Evolutionary conservation across 2,113 vertebrate species (phyloP).

Genomic region (Clinocottus analis): DNA sequence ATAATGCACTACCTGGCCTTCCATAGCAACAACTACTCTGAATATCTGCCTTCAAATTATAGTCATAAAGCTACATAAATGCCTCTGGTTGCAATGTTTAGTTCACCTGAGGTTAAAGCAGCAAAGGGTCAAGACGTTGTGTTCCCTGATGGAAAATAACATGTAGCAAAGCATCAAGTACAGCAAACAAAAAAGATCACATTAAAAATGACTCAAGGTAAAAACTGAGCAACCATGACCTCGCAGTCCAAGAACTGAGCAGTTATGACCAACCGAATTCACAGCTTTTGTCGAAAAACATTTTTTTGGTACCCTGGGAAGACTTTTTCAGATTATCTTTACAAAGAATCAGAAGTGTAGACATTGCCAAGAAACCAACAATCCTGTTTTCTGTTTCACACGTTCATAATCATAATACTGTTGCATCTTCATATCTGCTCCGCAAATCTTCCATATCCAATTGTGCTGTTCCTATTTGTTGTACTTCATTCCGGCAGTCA

Average conservation of each 20-base stretch:
- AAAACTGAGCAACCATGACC: neutral
- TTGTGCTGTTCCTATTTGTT: neutral
- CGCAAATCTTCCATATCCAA: neutral
- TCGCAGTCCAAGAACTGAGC: neutral
- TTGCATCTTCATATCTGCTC: neutral
- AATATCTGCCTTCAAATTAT: neutral
- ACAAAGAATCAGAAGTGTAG: neutral
- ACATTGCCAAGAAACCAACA: neutral
- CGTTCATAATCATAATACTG: neutral
- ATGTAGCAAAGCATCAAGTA: neutral
- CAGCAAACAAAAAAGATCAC: neutral
- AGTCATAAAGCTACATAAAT: neutral
- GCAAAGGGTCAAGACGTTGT: neutral
- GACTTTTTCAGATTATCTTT: neutral
- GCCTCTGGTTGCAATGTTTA: neutral
- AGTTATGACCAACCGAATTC: neutral
- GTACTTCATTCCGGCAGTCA: neutral
- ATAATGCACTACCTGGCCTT: slow-evolving; percentile 1
- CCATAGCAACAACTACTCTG: neutral
- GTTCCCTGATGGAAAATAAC: neutral
- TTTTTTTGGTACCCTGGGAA: neutral
- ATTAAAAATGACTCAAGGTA: neutral
- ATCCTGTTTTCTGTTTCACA: slow-evolving; percentile 6
- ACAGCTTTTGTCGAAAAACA: neutral
- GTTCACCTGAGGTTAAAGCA: neutral